A percentile compares a stretch with the other conserved stretches of the same genome.
These are phyloP conservation scores for Unio pictorum DNA, from an alignment of 2,888 invertebrate species.

Conservation along the genomic window DNA sequence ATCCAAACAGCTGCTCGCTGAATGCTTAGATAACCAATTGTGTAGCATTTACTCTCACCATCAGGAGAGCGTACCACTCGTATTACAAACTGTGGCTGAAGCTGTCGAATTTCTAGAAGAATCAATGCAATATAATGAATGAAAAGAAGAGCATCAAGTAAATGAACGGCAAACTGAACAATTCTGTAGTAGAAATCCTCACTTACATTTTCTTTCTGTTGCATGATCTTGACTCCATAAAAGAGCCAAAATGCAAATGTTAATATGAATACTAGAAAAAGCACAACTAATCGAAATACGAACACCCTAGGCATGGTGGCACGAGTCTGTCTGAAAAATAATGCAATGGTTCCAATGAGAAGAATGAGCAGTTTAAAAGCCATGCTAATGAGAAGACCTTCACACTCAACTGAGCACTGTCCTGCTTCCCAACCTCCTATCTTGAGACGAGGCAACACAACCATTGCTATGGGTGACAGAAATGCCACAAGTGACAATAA, in stretches of 20 bases:
- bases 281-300: constrained; percentile 89
- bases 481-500: constrained; percentile 88
- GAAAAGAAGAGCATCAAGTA: constrained; percentile 93
- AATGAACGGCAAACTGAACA: constrained; percentile 92
- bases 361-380: constrained; percentile 92
- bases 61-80: constrained; percentile 93
- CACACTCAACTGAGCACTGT: constrained; percentile 72
- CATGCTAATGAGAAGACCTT: constrained; percentile 91
- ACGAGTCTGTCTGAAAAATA: constrained; percentile 87
- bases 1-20: constrained; percentile 96
- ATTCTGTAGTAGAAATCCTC: constrained; percentile 81
- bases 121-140: constrained; percentile 95
- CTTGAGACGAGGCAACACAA: constrained; percentile 88
- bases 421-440: constrained; percentile 74
- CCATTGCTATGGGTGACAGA: constrained; percentile 94
- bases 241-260: constrained; percentile 98
- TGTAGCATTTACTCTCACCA: constrained; percentile 90
- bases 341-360: constrained; percentile 92
- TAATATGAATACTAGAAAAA: constrained; percentile 90
- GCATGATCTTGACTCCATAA: constrained; percentile 87
- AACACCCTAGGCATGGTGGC: constrained; percentile 93
- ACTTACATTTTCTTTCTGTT: constrained; percentile 57
- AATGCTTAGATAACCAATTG: constrained; percentile 82
- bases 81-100: constrained; percentile 85
- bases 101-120: constrained; percentile 91